phyloP scores from a whole-genome alignment of 2,888 invertebrate species.

The Tupiocoris notatus region DNA sequence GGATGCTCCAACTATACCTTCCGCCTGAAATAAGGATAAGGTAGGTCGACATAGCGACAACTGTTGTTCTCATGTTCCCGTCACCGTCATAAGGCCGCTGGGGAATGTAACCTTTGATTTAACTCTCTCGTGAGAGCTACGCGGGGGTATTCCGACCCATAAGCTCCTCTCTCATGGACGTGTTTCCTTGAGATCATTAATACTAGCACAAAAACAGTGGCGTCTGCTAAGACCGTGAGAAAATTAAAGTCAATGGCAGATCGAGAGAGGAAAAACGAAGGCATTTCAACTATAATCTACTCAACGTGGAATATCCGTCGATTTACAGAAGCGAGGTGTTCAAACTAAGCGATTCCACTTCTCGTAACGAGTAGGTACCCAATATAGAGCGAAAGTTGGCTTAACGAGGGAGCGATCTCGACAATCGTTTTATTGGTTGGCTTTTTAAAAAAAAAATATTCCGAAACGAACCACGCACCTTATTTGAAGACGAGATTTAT shows the following conservation, averaged over 20 bases:
- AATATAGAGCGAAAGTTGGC: too few relatives aligned
- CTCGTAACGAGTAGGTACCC: too few relatives aligned
- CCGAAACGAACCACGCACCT: too few relatives aligned
- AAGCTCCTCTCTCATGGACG: not conserved
- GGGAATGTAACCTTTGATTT: constrained; percentile 36
- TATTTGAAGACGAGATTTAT: too few relatives aligned
- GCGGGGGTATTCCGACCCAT: not conserved
- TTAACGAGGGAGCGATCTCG: too few relatives aligned
- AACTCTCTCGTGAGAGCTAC: not conserved
- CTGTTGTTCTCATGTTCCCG: constrained; percentile 32
- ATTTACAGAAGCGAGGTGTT: too few relatives aligned
- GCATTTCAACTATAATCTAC: not conserved
- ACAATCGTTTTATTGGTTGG: too few relatives aligned
- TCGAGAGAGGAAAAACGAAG: not conserved
- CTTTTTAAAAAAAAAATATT: too few relatives aligned
- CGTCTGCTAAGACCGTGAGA: not conserved
- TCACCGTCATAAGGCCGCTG: constrained; percentile 14
- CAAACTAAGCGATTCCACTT: too few relatives aligned
- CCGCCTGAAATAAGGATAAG: not conserved
- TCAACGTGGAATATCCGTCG: too few relatives aligned
- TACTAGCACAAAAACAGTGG: not conserved
- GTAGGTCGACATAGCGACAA: not conserved
- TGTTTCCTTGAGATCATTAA: not conserved
- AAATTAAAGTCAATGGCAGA: not conserved
- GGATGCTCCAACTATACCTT: not conserved